phyloP scores from a whole-genome alignment of 2,888 invertebrate genomes.

The Junonia oenone region DNA sequence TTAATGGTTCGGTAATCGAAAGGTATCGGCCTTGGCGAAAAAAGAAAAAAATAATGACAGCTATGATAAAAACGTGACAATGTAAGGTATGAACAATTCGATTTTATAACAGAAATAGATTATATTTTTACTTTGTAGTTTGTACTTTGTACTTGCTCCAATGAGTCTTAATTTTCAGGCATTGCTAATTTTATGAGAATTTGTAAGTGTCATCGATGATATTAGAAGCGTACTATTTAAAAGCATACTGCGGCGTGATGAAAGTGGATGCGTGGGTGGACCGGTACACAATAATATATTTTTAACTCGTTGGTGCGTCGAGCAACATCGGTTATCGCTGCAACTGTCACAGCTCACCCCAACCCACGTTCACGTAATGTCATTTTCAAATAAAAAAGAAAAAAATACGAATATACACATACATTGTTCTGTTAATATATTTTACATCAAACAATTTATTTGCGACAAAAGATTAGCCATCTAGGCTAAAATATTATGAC shows the following conservation, averaged over 20 bases:
- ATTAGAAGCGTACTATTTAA: slow-evolving; percentile 22
- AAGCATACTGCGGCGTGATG: slow-evolving; percentile 30
- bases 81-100: no score
- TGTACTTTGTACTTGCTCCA: background rate
- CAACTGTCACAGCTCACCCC: slow-evolving; percentile 10
- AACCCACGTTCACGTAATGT: slow-evolving; percentile 9
- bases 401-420: background rate
- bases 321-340: slow-evolving; percentile 9
- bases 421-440: background rate
- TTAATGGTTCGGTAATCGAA: slow-evolving; percentile 4
- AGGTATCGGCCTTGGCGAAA: background rate
- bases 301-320: slow-evolving; percentile 16
- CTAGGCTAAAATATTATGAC: background rate
- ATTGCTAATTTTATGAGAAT: background rate
- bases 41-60: background rate
- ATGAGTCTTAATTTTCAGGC: background rate
- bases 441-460: background rate
- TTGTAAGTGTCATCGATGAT: slow-evolving; percentile 6
- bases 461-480: background rate
- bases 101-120: no score
- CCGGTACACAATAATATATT: slow-evolving; percentile 34
- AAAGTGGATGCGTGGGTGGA: slow-evolving; percentile 47
- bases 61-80: no score
- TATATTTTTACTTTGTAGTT: no score
- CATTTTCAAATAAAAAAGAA: background rate